Evolutionary conservation across 1,140 invertebrate genomes (phyloP).

Genomic region (Euschistus heros): DNA sequence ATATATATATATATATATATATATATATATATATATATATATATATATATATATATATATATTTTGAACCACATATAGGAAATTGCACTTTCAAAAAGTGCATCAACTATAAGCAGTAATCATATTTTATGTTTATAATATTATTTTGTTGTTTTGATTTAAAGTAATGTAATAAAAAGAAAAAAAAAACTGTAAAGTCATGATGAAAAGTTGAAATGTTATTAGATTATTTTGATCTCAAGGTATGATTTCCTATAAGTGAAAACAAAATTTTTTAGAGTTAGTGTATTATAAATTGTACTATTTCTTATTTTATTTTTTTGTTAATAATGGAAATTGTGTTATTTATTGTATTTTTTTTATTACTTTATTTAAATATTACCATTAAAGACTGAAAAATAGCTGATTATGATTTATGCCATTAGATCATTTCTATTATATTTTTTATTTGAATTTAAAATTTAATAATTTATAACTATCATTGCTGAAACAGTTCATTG

Average conservation of each 20-base stretch:
- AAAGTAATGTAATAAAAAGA: neutral
- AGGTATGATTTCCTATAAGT: slow-evolving; percentile 20
- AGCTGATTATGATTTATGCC: neutral
- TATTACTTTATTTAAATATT: slow-evolving; percentile 18
- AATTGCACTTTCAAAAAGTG: slow-evolving; percentile 11
- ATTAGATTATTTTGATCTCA: slow-evolving; percentile 22
- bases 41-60: neutral
- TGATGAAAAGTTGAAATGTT: neutral
- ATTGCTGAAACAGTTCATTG: neutral
- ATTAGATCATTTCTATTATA: slow-evolving; percentile 13
- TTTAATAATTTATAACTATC: slow-evolving; percentile 10
- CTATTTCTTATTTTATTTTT: slow-evolving; percentile 1
- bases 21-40: neutral
- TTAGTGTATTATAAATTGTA: slow-evolving; percentile 11
- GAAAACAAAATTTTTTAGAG: slow-evolving; percentile 5
- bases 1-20: neutral
- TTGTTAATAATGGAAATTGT: neutral
- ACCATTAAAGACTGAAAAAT: slow-evolving; percentile 22
- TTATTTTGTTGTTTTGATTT: slow-evolving; percentile 7
- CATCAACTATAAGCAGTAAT: neutral
- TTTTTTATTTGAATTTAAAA: slow-evolving; percentile 19
- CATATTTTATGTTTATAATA: slow-evolving; percentile 9
- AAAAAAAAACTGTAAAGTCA: slow-evolving; percentile 8
- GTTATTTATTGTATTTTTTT: slow-evolving; percentile 12
- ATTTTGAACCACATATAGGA: slow-evolving; percentile 8